Evolutionary conservation across 2,888 invertebrate species (phyloP), one percentile per base, ranked within the genome.

Genomic region (Netelia fuscicornis): DNA sequence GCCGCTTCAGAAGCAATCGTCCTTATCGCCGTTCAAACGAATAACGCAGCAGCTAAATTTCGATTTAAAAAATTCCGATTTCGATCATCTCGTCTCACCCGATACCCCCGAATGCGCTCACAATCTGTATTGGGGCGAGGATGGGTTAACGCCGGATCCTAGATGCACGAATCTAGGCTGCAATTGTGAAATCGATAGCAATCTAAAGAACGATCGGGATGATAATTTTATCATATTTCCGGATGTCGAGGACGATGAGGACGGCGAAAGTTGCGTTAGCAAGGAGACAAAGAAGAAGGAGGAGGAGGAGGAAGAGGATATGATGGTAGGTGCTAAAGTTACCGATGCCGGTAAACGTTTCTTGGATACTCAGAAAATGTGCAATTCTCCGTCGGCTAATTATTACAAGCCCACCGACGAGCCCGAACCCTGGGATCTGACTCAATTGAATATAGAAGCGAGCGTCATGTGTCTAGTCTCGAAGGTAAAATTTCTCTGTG

Each of bases 381-480:
- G 95, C 94, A 95, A 95, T 87, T 96, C 96, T 72, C 96, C 96
- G 37, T 96, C 97, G 17, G 97, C 97, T 1, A 97, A 97, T 93
- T 97, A 97, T 92, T 97, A 97, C 91, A 96, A 97, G 85, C 97
- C 97, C 0, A 96, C 96, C 0, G 97, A 97, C 90, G 97, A 97
- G 90, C 97, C 97, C 0, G 97, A 98, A 91, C 98, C 98, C 0
- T 96, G 97, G 95, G 98, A 98, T 92, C 95, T 98, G 83, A 98
- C 97, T 0, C 96, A 97, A 89, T 93, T 98, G 56, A 98, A 98
- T 91, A 97, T 97, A 75, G 97, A 98, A 94, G 98, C 98, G 0
- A 97, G 97, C 90, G 96, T 98, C 6, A 97, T 98, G 96, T 98
- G 97, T 93, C 94, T 98, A 86, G 97, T 97, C 30, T 97, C 97